Evolutionary conservation across 2,888 invertebrate genomes (phyloP), one percentile per base, ranked within the genome.

Genomic region (Lasioglossum calceatum): DNA sequence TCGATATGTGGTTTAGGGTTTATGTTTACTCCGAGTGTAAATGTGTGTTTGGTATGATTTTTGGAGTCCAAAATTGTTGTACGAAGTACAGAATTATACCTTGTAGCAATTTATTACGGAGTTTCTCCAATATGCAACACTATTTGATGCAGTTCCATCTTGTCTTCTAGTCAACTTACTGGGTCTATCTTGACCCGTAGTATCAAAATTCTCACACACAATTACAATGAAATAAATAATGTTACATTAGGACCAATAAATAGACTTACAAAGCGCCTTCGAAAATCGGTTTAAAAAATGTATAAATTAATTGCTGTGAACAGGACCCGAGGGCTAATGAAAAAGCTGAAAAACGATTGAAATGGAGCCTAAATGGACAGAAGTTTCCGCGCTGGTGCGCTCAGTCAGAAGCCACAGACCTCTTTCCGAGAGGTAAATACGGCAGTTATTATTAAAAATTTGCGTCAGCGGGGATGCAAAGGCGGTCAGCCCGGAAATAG

Each of bases 401-500:
- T 8, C 54, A 54, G 23, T 23, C 23, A 23, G 10, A 23, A 54
- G 54, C 54, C 54, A 23, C 54, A 54, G 54, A 54, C 54, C 54
- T 54, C 54, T 67, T 67, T 32, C 10, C 19, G 23, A 36, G 67
- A 67, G 54, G 19, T 67, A 36, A 67, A 67, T 36, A 67, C 67
- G 23, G 16, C 61, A 2, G 67, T 67, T 67, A 67, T 67, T 67
- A 67, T 67, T 67, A 67, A 19, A 50, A 70, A 54, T 27, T 36
- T 50, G 67, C 27, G 70, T 39, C 36, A 50, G 19, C 2, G 70
- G 36, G 32, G n/a, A 32, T 32, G 42, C 36, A 32, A 44, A 58
- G 19, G 23, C n/a, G 39, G 14, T n/a, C 19, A 42, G 64, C 2
- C 74, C 81, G 82, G 78, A 87, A 84, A 86, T 78, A 86, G 39